Evolutionary conservation across 2,888 invertebrate species (phyloP).

Genomic region (Epirrita christyi): DNA sequence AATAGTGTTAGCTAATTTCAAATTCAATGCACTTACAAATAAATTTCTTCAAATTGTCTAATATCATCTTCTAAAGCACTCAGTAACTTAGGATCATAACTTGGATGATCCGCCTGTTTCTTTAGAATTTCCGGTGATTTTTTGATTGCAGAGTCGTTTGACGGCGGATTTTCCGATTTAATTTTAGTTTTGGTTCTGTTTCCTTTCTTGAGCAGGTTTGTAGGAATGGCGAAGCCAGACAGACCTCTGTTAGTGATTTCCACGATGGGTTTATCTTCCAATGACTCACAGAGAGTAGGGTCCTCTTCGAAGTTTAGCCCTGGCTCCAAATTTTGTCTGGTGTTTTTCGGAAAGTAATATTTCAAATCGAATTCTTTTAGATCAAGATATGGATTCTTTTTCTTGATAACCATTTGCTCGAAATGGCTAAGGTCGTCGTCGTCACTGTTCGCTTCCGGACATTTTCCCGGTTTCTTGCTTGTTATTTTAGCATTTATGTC

Average conservation of each 20-base stretch:
- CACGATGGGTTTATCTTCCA: constrained; percentile 62
- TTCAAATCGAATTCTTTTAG: constrained; percentile 67
- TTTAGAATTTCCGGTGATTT: constrained; percentile 32
- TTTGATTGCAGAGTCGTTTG: constrained; percentile 14
- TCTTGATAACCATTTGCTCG: constrained; percentile 74
- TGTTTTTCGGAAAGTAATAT: constrained; percentile 59
- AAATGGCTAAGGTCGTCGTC: constrained; percentile 65
- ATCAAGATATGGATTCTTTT: constrained; percentile 76
- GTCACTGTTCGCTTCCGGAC: constrained; percentile 45
- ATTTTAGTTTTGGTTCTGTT: constrained; percentile 38
- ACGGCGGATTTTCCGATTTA: constrained; percentile 3
- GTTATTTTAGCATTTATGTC: constrained; percentile 31
- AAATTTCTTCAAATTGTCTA: constrained; percentile 39
- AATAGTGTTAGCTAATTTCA: too few relatives aligned
- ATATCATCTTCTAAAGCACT: constrained; percentile 50
- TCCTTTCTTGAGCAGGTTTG: constrained; percentile 47
- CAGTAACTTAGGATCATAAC: constrained; percentile 24
- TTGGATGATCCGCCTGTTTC: constrained; percentile 8
- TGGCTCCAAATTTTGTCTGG: constrained; percentile 55
- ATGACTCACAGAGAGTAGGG: constrained; percentile 56
- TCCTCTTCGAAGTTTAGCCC: constrained; percentile 52
- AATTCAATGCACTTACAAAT: too few relatives aligned
- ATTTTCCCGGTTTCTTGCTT: constrained; percentile 41
- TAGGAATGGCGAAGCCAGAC: constrained; percentile 71
- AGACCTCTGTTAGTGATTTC: constrained; percentile 74